A percentile compares a stretch with the other conserved stretches of the same genome.
Conservation (phyloP, 2,888 invertebrate species). For the Drosophila basisetae region DNA sequence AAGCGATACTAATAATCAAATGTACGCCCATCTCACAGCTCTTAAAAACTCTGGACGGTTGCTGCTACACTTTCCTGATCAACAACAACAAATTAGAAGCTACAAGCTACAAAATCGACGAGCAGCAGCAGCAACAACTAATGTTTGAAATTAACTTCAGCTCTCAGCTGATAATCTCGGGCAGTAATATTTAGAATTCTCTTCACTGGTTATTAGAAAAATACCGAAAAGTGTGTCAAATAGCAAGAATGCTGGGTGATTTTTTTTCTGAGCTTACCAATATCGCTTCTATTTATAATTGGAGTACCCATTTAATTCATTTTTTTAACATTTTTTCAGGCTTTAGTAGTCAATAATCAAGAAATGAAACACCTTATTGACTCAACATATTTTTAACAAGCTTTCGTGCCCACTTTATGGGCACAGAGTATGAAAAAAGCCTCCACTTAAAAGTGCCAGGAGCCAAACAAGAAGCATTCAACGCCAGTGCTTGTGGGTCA, state of each 20-base stretch:
- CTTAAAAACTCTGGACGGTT: slow-evolving; percentile 18
- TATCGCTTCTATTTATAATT: background rate
- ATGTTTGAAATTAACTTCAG: slow-evolving; percentile 62
- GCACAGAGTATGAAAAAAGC: background rate
- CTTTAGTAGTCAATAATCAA: background rate
- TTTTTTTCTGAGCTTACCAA: background rate
- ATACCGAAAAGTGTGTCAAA: background rate
- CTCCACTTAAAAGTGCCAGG: background rate
- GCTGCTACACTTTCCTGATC: slow-evolving; percentile 55
- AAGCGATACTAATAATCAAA: background rate
- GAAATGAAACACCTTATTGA: background rate
- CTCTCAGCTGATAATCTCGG: slow-evolving; percentile 63
- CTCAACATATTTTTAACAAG: background rate
- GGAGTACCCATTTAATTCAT: background rate
- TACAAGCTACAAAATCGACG: slow-evolving; percentile 29
- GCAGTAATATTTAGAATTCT: slow-evolving; percentile 39
- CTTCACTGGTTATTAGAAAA: background rate
- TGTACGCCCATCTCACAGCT: slow-evolving; percentile 6
- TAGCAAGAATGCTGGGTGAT: fast-evolving
- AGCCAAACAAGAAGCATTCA: slow-evolving; percentile 27
- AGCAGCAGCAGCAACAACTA: slow-evolving; percentile 44
- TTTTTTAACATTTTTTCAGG: too few species aligned
- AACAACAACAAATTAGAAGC: slow-evolving; percentile 63
- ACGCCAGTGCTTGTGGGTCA: slow-evolving; percentile 49
- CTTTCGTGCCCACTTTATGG: slow-evolving; percentile 1